These are phyloP conservation scores for Choristoneura rosaceana DNA, from an alignment of 2,888 invertebrate species.

Conservation along the genomic window DNA sequence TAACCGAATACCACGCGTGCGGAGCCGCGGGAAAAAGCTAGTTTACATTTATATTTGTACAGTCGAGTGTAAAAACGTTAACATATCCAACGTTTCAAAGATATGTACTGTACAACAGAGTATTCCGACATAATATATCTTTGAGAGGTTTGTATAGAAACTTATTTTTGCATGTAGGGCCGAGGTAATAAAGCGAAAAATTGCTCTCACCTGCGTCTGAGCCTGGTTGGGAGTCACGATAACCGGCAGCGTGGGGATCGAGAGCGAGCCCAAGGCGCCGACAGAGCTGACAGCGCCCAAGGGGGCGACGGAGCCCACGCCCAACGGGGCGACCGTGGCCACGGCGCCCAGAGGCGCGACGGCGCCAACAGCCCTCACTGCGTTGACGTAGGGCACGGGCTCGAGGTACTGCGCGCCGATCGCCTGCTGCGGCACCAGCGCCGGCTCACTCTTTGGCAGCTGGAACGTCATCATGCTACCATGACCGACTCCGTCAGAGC, in stretches of 20 bases:
- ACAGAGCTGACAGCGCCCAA: neutral
- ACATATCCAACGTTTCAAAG: no score
- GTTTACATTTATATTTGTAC: no score
- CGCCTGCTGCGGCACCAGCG: conserved; percentile 69
- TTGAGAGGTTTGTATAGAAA: no score
- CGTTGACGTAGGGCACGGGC: conserved; percentile 65
- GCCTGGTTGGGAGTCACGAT: conserved; percentile 68
- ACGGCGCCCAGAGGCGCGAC: neutral
- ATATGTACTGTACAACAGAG: no score
- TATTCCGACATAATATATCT: no score
- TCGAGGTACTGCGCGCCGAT: conserved; percentile 74
- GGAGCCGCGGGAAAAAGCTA: no score
- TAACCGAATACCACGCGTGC: no score
- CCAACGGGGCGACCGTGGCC: neutral
- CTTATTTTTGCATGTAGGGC: no score
- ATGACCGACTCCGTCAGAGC: conserved; percentile 42
- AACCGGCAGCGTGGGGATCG: conserved; percentile 63
- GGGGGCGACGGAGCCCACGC: neutral
- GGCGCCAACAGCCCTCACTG: conserved; percentile 45
- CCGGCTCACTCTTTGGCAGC: conserved; percentile 52
- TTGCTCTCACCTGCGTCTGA: conserved; percentile 67
- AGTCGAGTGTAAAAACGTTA: no score
- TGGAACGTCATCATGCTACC: conserved; percentile 48
- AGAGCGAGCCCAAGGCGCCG: conserved; percentile 46
- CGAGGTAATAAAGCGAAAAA: neutral